Evolutionary conservation across 2,797 vertebrate genomes (phyloP), one percentile per base, ranked within the genome.

Genomic region (Anguilla marmorata): DNA sequence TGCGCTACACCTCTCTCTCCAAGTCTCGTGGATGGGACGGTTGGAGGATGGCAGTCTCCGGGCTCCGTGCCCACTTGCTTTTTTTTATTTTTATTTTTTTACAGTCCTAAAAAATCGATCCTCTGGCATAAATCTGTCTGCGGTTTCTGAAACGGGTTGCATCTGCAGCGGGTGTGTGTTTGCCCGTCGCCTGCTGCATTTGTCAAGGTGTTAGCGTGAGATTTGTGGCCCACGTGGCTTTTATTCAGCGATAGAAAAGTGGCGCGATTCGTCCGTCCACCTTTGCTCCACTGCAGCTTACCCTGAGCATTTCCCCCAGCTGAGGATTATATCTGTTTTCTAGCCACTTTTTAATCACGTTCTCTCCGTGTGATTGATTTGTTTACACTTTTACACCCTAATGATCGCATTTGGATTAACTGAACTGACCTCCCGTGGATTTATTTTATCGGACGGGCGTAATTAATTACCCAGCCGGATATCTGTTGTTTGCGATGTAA

Each of bases 101-200:
- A 72, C 80, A 85, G 24, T 30, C 56, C 52, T 90, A 12, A 74
- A 45, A 89, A 89, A 93, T 94, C 92, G 93, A 95, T 94, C 93
- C 89, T 87, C 80, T 90, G 0, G 87, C 89, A 91, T 90, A 92
- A 90, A 89, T 89, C 89, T 91, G 92, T 92, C 89, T 27, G 41
- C 85, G 85, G 66, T 86, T 89, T 89, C 89, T 48, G 50, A 87
- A 84, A 89, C 90, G n/a, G 9, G 12, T 56, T 56, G 54, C 54
- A 92, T 90, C 92, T 86, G 89, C 86, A 89, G 74, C 74, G 79
- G 45, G 86, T 84, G 56, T 84, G 60, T 90, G 89, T 91, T 80
- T 41, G 37, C 30, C 5, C 37, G 1, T 80, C 9, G 41, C 30
- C 14, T 19, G 3, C 45, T 87, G 87, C 91, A 74, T 89, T 66